phyloP scores from a whole-genome alignment of 2,888 invertebrate genomes.

The Catocala sponsa region DNA sequence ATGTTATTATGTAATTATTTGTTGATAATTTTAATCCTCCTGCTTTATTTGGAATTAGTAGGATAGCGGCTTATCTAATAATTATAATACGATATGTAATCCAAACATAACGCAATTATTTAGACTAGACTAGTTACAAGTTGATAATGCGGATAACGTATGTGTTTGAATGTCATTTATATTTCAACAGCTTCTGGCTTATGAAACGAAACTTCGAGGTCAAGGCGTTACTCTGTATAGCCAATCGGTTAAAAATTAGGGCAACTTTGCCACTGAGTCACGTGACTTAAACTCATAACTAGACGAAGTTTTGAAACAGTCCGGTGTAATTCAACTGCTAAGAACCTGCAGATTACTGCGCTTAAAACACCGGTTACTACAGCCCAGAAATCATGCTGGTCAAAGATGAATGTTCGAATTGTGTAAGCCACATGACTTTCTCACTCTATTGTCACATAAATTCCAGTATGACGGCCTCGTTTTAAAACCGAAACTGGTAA shows the following conservation, averaged over 20 bases:
- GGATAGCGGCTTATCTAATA: constrained; percentile 11
- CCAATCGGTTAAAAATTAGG: constrained; percentile 38
- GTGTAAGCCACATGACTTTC: constrained; percentile 11
- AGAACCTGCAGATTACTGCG: background rate
- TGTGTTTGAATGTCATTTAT: constrained; percentile 23
- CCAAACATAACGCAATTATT: constrained; percentile 22
- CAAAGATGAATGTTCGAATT: constrained; percentile 4
- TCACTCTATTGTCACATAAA: constrained; percentile 28
- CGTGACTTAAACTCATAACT: constrained; percentile 19
- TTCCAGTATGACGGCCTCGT: constrained; percentile 35
- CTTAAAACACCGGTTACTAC: background rate
- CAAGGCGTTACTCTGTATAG: constrained; percentile 22
- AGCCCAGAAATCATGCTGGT: background rate
- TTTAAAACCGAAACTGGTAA: constrained; percentile 31
- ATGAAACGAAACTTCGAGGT: constrained; percentile 39
- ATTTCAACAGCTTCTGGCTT: constrained; percentile 36
- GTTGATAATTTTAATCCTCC: no score
- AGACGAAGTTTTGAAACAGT: constrained; percentile 17
- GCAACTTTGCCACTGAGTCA: constrained; percentile 21
- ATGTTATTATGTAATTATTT: no score
- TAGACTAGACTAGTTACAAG: constrained; percentile 24
- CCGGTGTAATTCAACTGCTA: background rate
- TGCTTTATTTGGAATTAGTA: background rate
- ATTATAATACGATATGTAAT: constrained; percentile 8
- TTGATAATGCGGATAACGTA: constrained; percentile 32